Base-by-base conservation (phyloP, 2,888 invertebrate species). In the Alviniconcha strummeri region DNA sequence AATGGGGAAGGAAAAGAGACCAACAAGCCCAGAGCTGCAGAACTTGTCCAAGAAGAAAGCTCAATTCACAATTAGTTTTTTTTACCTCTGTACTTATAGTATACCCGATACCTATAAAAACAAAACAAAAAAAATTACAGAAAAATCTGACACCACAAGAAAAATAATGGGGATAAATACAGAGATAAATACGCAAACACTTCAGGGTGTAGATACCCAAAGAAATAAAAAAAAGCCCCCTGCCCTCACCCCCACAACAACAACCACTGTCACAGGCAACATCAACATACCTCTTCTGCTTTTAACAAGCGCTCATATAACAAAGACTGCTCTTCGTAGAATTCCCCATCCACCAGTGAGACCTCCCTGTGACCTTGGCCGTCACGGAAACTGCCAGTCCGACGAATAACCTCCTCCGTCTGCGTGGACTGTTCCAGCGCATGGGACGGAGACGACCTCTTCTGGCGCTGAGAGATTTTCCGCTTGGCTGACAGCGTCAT, bases 401-500 rank as follows among this genome's bases (percentile, higher is more conserved):
- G 83, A 17, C 83, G 84, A 15, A 81, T 81, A 71, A 84, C 76
- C 19, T 81, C 89, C 76, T 92, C 90, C 69, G 93, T 92, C 88
- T 92, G 92, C 19, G 92, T 91, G 56, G 89, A 88, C 76, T 90
- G 89, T 76, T 90, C 90, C 11, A 88, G 88, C 17, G 90, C 86
- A 6, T 88, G 88, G 71, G 86, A 86, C 87, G 88, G 86, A 0
- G 86, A 86, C 11, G 83, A 71, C 55, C 85, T 76, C 82, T 90
- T 89, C 83, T 91, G 92, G 36, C 92, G 90, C 87, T 92, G 91
- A 15, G 92, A 92, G 89, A 93, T 92, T 86, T 92, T 92, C n/a
- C 92, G 88, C 86, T 93, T 92, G 76, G 91, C 87, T 72, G 91
- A 89, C 72, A 91, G 88, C 17, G 92, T 92, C 76, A 92, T 88